Evolutionary conservation across 2,888 invertebrate species (phyloP).

Genomic region (Azorinus chamasolen): DNA sequence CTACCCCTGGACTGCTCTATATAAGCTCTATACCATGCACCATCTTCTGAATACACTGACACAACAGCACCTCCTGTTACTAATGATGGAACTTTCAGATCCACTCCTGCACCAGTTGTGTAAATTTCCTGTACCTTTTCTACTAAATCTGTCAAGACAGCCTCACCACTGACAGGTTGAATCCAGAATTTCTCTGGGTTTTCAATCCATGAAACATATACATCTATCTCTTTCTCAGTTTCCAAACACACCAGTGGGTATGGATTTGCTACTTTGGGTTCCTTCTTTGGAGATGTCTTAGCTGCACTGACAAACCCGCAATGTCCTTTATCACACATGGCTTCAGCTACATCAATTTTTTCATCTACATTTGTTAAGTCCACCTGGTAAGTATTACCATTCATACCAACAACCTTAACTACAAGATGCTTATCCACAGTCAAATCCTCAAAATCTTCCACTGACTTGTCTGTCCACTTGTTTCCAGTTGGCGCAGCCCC

Average conservation of each 20-base stretch:
- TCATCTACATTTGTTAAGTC: conserved; percentile 64
- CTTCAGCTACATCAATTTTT: conserved; percentile 53
- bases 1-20: conserved; percentile 87
- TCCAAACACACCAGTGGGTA: conserved; percentile 39
- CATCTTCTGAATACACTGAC: conserved; percentile 89
- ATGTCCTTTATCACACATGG: conserved; percentile 62
- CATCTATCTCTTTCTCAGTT: conserved; percentile 43
- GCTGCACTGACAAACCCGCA: conserved; percentile 38
- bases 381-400: conserved; percentile 48
- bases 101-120: conserved; percentile 47
- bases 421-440: conserved; percentile 67
- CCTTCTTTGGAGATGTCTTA: conserved; percentile 29
- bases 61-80: conserved; percentile 64
- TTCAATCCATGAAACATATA: conserved; percentile 72
- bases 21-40: conserved; percentile 90
- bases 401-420: conserved; percentile 53
- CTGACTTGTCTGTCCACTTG: conserved; percentile 60
- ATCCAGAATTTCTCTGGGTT: conserved; percentile 72
- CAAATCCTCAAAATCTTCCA: conserved; percentile 64
- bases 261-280: conserved; percentile 54
- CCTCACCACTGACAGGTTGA: conserved; percentile 65
- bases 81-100: conserved; percentile 28
- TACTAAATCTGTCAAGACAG: conserved; percentile 61
- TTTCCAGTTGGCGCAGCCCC: conserved; percentile 54
- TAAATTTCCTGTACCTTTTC: conserved; percentile 69